phyloP scores from a whole-genome alignment of 2,797 vertebrate genomes.

The Anas bernieri region DNA sequence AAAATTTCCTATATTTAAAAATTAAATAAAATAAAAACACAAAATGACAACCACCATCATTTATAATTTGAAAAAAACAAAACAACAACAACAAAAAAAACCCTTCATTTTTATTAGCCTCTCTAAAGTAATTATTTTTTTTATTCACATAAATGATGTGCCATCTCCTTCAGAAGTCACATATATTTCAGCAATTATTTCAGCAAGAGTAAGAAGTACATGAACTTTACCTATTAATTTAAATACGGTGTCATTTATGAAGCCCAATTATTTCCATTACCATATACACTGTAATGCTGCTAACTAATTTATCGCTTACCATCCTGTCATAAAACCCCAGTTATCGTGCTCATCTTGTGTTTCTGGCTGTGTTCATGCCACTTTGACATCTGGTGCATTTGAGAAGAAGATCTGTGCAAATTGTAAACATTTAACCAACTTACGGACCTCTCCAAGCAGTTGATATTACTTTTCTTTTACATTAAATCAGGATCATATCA shows the following conservation, averaged over 20 bases:
- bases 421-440: neutral
- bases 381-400: constrained; percentile 35
- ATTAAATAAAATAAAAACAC: neutral
- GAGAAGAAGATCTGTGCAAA: neutral
- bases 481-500: neutral
- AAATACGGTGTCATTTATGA: neutral
- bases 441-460: neutral
- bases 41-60: rapidly evolving
- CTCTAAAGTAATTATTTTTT: neutral
- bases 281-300: neutral
- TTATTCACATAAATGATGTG: neutral
- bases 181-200: neutral
- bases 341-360: neutral
- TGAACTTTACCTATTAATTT: neutral
- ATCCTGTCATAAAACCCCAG: neutral
- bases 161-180: neutral
- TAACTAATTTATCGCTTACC: neutral
- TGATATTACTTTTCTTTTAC: neutral
- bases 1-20: neutral
- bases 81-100: no score
- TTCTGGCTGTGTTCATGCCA: neutral
- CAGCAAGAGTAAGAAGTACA: neutral
- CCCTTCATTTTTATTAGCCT: neutral
- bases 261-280: constrained; percentile 1
- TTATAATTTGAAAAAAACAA: neutral